These are phyloP conservation scores for Nannobrachium achirus DNA, from an alignment of 2,113 vertebrate genomes.

Conservation along the genomic window DNA sequence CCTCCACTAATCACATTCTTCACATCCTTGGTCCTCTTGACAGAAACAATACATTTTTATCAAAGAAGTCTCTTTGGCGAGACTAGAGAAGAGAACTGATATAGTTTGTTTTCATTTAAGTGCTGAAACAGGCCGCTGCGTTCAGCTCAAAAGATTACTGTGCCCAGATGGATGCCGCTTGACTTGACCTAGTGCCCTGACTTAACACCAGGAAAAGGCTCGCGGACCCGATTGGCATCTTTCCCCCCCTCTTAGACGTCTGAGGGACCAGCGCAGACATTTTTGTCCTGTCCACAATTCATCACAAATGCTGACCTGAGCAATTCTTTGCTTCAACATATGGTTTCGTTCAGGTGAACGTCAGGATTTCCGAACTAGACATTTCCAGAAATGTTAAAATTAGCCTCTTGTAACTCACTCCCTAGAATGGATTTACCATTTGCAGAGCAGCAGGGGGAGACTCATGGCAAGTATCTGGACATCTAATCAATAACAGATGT, in stretches of 20 bases:
- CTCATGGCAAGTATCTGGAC: constrained; percentile 47
- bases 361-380: constrained; percentile 34
- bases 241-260: constrained; percentile 19
- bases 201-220: constrained; percentile 37
- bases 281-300: constrained; percentile 13
- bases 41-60: neutral
- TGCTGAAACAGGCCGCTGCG: neutral
- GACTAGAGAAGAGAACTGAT: neutral
- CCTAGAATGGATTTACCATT: constrained; percentile 18
- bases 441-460: constrained; percentile 26
- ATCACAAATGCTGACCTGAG: constrained; percentile 25
- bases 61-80: neutral
- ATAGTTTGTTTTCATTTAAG: constrained; percentile 3
- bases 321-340: constrained; percentile 20
- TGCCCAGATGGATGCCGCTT: constrained; percentile 27
- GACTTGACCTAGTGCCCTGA: constrained; percentile 47
- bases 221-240: constrained; percentile 2
- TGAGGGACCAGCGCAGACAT: no score
- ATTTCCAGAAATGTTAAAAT: constrained; percentile 58
- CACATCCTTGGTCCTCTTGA: constrained; percentile 1
- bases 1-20: constrained; percentile 23
- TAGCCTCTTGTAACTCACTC: constrained; percentile 42
- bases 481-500: constrained; percentile 68
- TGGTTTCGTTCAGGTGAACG: constrained; percentile 50
- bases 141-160: constrained; percentile 7